Evolutionary conservation across 2,888 invertebrate genomes (phyloP), one percentile per base, ranked within the genome.

Genomic region (Lepas anatifera): DNA sequence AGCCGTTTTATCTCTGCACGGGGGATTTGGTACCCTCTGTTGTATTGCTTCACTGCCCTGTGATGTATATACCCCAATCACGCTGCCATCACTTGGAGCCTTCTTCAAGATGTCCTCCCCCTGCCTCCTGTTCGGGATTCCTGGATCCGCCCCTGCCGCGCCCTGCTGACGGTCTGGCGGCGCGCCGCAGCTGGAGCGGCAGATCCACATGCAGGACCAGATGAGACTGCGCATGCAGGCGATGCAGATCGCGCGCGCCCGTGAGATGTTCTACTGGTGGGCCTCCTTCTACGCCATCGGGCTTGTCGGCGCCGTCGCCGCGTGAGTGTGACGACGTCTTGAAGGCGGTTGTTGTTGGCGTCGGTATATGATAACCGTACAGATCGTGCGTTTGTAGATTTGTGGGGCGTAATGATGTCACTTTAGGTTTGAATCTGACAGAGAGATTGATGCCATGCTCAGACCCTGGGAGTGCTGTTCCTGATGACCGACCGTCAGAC

Each of bases 131-230:
- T 72, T 41, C n/a, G n/a, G n/a, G n/a, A n/a, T n/a, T n/a, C n/a
- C n/a, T n/a, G n/a, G n/a, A n/a, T n/a, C n/a, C n/a, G n/a, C n/a
- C n/a, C n/a, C n/a, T n/a, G n/a, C n/a, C n/a, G n/a, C n/a, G n/a
- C n/a, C n/a, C n/a, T n/a, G n/a, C n/a, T n/a, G n/a, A n/a, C n/a
- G n/a, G n/a, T n/a, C n/a, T n/a, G n/a, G n/a, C n/a, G n/a, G n/a
- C n/a, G n/a, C n/a, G n/a, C n/a, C n/a, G n/a, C 72, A 81, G 90
- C 84, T 89, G 83, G 90, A 90, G 77, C 83, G 90, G 72, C 89
- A 90, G 81, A 86, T 91, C 74, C 89, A 90, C 77, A 84, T 91
- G 83, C 88, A 87, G 78, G 87, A 88, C 79, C 88, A 89, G 80
- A 86, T 91, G 82, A 84, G 89, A 77, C 88, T 90, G 78, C 82